phyloP scores from a whole-genome alignment of 2,113 vertebrate genomes.

The Junco hyemalis region DNA sequence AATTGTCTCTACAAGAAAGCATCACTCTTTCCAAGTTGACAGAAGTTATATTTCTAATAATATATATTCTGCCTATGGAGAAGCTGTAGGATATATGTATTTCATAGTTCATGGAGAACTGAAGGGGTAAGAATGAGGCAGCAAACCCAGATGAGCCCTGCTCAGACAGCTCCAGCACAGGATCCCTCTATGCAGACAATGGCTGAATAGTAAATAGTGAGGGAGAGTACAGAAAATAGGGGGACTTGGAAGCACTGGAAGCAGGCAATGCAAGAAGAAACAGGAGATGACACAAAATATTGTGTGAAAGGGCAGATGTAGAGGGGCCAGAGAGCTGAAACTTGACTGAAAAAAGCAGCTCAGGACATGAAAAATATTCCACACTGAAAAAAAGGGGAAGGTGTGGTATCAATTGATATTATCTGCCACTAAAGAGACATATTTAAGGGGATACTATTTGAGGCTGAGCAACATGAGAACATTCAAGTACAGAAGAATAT shows the following conservation, averaged over 20 bases:
- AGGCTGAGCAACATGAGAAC: background rate
- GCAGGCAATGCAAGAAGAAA: background rate
- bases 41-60: background rate
- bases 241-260: background rate
- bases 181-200: fast-evolving
- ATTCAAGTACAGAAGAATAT: background rate
- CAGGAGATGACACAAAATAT: background rate
- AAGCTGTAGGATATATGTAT: background rate
- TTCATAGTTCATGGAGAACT: background rate
- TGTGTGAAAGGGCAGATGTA: background rate
- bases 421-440: background rate
- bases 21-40: background rate
- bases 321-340: background rate
- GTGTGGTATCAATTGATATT: background rate
- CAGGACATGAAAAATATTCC: background rate
- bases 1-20: conserved; percentile 6
- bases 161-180: background rate
- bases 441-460: background rate
- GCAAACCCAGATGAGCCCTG: background rate
- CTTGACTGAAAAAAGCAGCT: background rate
- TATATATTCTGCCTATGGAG: background rate
- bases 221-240: background rate
- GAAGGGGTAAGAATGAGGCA: fast-evolving
- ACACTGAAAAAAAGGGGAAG: background rate
- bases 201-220: background rate